These are phyloP conservation scores for Gracilinanus agilis DNA, from an alignment of 2,113 vertebrate species.

Conservation along the genomic window DNA sequence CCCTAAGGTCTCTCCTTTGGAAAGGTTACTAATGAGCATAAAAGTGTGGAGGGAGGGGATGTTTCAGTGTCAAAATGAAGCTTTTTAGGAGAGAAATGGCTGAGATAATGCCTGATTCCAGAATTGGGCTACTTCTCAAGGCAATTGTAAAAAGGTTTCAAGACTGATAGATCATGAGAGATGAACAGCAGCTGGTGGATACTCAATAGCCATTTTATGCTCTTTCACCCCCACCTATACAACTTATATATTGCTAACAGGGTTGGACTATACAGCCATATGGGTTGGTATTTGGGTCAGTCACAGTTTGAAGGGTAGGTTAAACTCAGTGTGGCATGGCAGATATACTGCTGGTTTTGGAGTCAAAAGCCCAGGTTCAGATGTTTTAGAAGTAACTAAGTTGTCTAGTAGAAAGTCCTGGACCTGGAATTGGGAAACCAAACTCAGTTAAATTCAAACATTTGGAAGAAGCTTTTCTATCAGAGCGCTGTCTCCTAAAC, in stretches of 20 bases:
- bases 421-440: neutral
- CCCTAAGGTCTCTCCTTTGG: neutral
- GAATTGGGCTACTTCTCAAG: neutral
- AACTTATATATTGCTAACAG: neutral
- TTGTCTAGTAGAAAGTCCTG: neutral
- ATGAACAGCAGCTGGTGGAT: neutral
- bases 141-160: neutral
- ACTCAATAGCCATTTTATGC: neutral
- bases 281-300: no score
- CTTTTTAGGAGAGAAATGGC: neutral
- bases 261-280: no score
- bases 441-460: no score
- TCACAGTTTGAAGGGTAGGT: no score
- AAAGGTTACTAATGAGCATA: neutral
- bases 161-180: neutral
- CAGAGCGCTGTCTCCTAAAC: no score
- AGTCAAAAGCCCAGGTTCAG: neutral
- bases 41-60: neutral
- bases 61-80: neutral
- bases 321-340: no score
- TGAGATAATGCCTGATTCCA: conserved; percentile 5
- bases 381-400: neutral
- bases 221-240: neutral
- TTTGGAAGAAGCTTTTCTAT: no score
- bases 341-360: neutral